Base-by-base conservation (phyloP, 1,140 invertebrate species). In the Pogonus chalceus region DNA sequence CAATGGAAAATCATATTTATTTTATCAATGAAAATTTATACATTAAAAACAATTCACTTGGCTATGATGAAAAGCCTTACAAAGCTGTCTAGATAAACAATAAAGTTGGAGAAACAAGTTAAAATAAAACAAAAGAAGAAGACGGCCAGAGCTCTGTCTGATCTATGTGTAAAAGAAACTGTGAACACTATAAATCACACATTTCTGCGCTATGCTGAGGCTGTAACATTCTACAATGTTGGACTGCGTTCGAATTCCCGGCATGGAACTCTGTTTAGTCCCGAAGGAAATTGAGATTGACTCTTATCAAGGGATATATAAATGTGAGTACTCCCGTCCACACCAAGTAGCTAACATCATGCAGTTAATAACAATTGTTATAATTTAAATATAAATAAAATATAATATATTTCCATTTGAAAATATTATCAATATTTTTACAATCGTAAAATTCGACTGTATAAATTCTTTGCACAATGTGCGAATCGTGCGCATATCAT, bases 91-190 rank as follows among this genome's bases (percentile, higher is more conserved):
- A 43, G 37, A 43, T 16, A 43, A 43, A 43, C 37, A 43, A 43
- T 43, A 43, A 43, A 43, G 37, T 43, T 43, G 9, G 37, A 43
- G 18, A 43, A 43, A n/a, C n/a, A 18, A 43, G 37, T 18, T 9
- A 43, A 43, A 43, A 18, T 4, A n/a, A n/a, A n/a, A n/a, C n/a
- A 18, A 43, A 43, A 43, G 18, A 18, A 4, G 18, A 12, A 43
- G 18, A 43, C 37, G n/a, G 37, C 37, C 37, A 43, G n/a, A n/a
- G 37, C 18, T 43, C 18, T 43, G 7, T 4, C 18, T 43, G 37
- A 43, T 43, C 37, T 43, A 43, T 43, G 37, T 43, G 37, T 43
- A 43, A 43, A 16, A 43, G 37, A 43, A 43, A 43, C 37, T 43
- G 37, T 43, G 18, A 43, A 31, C 26, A 14, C 37, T 10, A 43